Conservation (phyloP, 2,888 invertebrate genomes). For the Cynaeus angustus region DNA sequence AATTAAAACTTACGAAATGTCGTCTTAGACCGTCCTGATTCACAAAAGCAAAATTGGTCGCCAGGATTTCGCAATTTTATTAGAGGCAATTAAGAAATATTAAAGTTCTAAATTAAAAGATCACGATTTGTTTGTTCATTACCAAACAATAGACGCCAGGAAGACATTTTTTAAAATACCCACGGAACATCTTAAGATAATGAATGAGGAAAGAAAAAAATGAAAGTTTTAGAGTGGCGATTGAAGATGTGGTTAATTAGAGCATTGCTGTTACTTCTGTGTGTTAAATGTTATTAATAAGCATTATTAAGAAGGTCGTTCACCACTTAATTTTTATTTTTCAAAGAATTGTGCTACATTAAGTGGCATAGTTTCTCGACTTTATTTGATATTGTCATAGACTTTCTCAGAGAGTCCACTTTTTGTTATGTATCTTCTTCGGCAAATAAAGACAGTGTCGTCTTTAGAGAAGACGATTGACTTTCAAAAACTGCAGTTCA, state of each 20-base stretch:
- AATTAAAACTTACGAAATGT: constrained; percentile 33
- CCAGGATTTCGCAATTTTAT: constrained; percentile 15
- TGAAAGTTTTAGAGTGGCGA: constrained; percentile 20
- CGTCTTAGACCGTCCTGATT: constrained; percentile 29
- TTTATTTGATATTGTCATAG: background rate
- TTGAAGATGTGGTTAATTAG: constrained; percentile 27
- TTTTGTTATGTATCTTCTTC: no score
- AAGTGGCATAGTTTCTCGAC: constrained; percentile 6
- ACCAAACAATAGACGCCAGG: constrained; percentile 27
- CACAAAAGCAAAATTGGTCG: constrained; percentile 31
- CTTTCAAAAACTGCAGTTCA: no score
- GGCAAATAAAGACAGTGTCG: no score
- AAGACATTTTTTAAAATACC: constrained; percentile 22
- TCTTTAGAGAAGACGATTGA: no score
- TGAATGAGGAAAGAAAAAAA: constrained; percentile 36
- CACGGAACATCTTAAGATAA: constrained; percentile 26
- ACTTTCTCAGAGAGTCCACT: constrained; percentile 6
- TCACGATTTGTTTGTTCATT: constrained; percentile 23
- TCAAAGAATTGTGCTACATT: background rate
- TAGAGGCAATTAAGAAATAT: constrained; percentile 18
- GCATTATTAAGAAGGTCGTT: constrained; percentile 9
- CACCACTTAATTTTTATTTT: background rate
- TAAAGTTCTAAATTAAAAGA: constrained; percentile 20
- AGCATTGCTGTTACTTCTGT: constrained; percentile 23
- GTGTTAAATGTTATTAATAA: constrained; percentile 22